Conservation (phyloP, 2,888 invertebrate species). For the Cephalotes varians region DNA sequence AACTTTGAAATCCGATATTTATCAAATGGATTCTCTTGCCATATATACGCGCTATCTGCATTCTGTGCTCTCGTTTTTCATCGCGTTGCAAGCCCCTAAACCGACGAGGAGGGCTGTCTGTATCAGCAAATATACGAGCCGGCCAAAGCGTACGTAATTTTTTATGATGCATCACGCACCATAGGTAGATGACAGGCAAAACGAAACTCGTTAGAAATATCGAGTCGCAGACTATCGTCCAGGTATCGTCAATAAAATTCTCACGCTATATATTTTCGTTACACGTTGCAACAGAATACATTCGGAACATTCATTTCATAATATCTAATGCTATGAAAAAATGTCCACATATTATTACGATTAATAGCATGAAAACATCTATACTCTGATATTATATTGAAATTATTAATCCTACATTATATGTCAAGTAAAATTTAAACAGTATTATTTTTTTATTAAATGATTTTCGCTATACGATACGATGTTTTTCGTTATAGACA, state of each 20-base stretch:
- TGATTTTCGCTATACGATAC: background rate
- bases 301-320: constrained; percentile 1
- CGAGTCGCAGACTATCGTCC: constrained; percentile 48
- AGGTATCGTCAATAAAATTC: constrained; percentile 53
- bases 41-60: constrained; percentile 48
- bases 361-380: background rate
- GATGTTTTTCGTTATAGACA: background rate
- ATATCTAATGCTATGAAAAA: background rate
- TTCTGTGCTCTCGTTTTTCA: constrained; percentile 57
- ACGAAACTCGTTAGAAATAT: constrained; percentile 63
- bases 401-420: constrained; percentile 15
- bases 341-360: background rate
- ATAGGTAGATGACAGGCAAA: constrained; percentile 61
- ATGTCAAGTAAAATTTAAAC: constrained; percentile 1
- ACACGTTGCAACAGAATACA: background rate
- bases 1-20: constrained; percentile 51
- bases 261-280: constrained; percentile 21
- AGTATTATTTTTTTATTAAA: background rate
- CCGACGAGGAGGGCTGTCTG: constrained; percentile 44
- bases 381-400: background rate
- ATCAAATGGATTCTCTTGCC: constrained; percentile 55
- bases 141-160: constrained; percentile 59
- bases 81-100: constrained; percentile 51
- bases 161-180: constrained; percentile 67
- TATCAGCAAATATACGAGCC: constrained; percentile 63